These are phyloP conservation scores for Lytechinus pictus DNA, from an alignment of 35 echinoderm and acorn worm genomes.

Conservation along the genomic window DNA sequence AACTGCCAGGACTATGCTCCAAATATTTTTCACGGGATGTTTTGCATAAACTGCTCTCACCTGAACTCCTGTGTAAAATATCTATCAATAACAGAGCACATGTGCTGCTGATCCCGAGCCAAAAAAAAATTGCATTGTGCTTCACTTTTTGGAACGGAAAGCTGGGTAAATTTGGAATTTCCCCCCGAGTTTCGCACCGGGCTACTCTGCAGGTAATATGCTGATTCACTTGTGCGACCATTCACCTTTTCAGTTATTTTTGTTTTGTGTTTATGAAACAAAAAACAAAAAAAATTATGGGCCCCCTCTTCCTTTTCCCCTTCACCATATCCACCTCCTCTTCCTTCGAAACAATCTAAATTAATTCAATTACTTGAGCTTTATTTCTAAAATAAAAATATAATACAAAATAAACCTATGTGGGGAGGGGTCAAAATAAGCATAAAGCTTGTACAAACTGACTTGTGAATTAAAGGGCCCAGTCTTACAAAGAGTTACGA, in stretches of 20 bases:
- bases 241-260: background rate
- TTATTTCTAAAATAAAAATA: too few species aligned
- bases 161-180: conserved; percentile 27
- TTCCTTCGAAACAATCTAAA: background rate
- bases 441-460: too few species aligned
- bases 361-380: too few species aligned
- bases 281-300: background rate
- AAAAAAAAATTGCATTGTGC: background rate
- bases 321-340: background rate
- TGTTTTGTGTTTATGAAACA: background rate
- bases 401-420: too few species aligned
- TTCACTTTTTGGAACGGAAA: background rate
- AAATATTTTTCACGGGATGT: background rate
- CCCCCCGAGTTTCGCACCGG: background rate
- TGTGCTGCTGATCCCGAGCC: background rate
- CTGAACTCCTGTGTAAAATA: background rate
- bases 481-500: too few species aligned
- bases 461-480: too few species aligned
- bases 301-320: background rate
- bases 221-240: background rate
- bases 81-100: background rate
- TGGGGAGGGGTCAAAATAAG: too few species aligned
- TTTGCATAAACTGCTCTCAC: background rate
- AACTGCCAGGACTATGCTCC: background rate
- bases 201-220: background rate